phyloP scores from a whole-genome alignment of 2,888 invertebrate genomes.

The Operophtera brumata region DNA sequence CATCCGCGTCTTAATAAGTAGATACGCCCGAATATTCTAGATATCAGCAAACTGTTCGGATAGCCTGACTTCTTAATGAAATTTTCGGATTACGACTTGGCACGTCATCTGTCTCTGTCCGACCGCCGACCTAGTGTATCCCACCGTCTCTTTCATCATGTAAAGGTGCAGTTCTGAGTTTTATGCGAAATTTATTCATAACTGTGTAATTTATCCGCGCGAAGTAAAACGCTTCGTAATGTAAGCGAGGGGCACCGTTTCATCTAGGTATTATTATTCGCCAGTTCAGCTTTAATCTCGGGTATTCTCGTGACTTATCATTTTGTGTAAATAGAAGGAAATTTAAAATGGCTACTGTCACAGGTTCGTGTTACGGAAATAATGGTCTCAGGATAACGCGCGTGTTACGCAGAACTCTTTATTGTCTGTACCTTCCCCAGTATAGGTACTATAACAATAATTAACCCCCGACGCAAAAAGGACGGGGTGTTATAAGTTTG shows the following conservation, averaged over 20 bases:
- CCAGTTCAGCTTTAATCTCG: slow-evolving; percentile 67
- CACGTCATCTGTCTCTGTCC: slow-evolving; percentile 48
- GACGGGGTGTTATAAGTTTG: too few relatives aligned
- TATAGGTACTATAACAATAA: too few relatives aligned
- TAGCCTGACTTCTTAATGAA: slow-evolving; percentile 78
- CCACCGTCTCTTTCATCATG: slow-evolving; percentile 59
- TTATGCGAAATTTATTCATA: slow-evolving; percentile 82
- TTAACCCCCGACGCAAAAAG: too few relatives aligned
- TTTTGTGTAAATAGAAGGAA: slow-evolving; percentile 54
- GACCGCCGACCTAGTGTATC: slow-evolving; percentile 36
- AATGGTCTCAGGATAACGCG: slow-evolving; percentile 12
- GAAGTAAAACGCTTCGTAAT: slow-evolving; percentile 74
- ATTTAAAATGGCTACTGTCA: slow-evolving; percentile 35
- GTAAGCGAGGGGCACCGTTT: slow-evolving; percentile 63
- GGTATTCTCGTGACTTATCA: slow-evolving; percentile 61
- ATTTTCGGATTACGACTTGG: slow-evolving; percentile 77
- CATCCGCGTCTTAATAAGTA: slow-evolving; percentile 64
- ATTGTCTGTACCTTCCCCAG: too few relatives aligned
- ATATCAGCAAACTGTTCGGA: slow-evolving; percentile 73
- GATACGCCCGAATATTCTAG: slow-evolving; percentile 68
- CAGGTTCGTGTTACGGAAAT: slow-evolving; percentile 30
- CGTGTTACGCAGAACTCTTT: slow-evolving; percentile 6
- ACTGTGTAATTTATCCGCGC: slow-evolving; percentile 79
- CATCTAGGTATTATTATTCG: slow-evolving; percentile 70
- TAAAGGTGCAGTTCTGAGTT: slow-evolving; percentile 78